These are phyloP conservation scores for Drosophila pseudoobscura DNA, from an alignment of 1,140 invertebrate species.

Conservation along the genomic window DNA sequence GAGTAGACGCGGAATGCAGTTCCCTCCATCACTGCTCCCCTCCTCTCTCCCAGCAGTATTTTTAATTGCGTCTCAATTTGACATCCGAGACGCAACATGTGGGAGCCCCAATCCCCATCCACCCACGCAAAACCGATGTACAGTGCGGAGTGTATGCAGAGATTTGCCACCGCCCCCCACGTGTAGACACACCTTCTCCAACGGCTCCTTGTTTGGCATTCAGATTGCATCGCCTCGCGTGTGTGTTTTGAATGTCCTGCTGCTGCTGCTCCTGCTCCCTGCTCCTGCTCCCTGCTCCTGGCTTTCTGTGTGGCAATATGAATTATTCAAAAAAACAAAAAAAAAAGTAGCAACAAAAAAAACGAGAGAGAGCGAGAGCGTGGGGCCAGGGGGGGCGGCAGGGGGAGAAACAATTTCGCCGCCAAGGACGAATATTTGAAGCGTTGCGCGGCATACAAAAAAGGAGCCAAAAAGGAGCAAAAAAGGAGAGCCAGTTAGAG, in stretches of 20 bases:
- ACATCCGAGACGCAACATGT: constrained; percentile 67
- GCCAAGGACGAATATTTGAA: constrained; percentile 83
- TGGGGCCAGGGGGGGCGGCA: neutral
- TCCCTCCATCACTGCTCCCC: neutral
- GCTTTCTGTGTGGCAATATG: constrained; percentile 61
- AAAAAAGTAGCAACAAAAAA: constrained; percentile 51
- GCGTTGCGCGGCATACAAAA: constrained; percentile 79
- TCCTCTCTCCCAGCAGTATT: constrained; percentile 12
- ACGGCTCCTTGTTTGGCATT: constrained; percentile 71
- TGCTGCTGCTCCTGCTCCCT: neutral
- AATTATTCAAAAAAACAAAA: constrained; percentile 82
- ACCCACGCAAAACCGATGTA: constrained; percentile 1
- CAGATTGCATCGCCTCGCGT: constrained; percentile 80
- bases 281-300: neutral
- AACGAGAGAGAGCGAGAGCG: constrained; percentile 1
- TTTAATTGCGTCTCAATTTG: constrained; percentile 77
- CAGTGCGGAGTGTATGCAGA: neutral
- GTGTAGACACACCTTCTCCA: constrained; percentile 43
- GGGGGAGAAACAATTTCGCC: constrained; percentile 57
- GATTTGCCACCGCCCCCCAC: constrained; percentile 14
- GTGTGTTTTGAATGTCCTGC: constrained; percentile 83
- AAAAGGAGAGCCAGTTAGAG: constrained; percentile 50
- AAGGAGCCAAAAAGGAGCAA: constrained; percentile 29
- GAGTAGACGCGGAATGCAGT: constrained; percentile 38
- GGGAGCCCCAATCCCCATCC: constrained; percentile 13